Base-by-base conservation (phyloP, 2,113 vertebrate genomes). In the Epinephelus cyanopodus region DNA sequence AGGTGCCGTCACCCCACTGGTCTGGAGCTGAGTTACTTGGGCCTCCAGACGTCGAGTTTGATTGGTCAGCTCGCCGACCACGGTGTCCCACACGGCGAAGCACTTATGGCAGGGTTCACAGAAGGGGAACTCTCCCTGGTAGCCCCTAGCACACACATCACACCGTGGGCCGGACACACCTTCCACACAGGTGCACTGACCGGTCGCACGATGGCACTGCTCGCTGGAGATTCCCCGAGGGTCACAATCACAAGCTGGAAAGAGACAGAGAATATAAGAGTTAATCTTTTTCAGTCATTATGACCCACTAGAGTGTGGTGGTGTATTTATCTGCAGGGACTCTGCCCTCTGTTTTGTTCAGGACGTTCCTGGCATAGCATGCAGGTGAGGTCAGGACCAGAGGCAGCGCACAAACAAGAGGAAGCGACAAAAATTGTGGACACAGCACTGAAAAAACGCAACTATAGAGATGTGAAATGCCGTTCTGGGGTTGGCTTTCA, bases 161-260 rank as follows among this genome's bases (percentile, higher is more conserved):
- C 98, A 99, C 42, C 93, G 95, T 0, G 70, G 88, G 1, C 98
- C 98, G 17, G 97, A 94, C 1, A 96, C 94, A 0, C 97, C 97
- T 65, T 97, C 95, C 5, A 91, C 84, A 60, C 98, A 99, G 80
- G 96, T 86, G 37, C 98, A 99, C 39, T 96, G 95, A 15, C 98
- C 98, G 0, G 95, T 96, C 25, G 94, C 62, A 1, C 95, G 97
- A 83, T 99, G 91, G 3, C 98, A 99, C 86, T 99, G 98, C 0
- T 92, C 93, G 0, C 96, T 96, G 90, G 97, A 94, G 84, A 96
- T 97, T 27, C 98, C 98, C 13, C 50, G 94, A 27, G 95, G 92
- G 82, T 99, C 97, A 75, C 98, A 99, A 67, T 98, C 96, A 45
- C 98, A 99, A 0, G 96, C 98, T 99, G 84, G 56, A 82, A 17